Evolutionary conservation across 64 coral and sea anemone species (phyloP).

Genomic region (Exaiptasia diaphana): DNA sequence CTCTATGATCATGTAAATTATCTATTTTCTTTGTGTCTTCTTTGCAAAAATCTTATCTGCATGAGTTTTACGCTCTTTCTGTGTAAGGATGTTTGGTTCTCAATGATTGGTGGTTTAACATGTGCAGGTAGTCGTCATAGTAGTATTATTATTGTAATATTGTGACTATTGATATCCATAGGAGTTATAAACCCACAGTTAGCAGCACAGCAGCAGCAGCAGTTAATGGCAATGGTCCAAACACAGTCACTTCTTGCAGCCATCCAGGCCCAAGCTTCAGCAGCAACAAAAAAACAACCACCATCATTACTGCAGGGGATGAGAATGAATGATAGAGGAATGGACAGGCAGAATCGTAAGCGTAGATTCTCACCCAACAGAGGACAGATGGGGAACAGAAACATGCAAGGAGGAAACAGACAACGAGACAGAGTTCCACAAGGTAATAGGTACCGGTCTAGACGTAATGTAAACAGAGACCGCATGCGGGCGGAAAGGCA

Average conservation of each 20-base stretch:
- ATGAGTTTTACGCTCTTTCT: no score
- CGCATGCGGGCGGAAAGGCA: no score
- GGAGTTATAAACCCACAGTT: no score
- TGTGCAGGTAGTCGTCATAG: no score
- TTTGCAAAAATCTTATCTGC: no score
- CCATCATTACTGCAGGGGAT: constrained; percentile 28
- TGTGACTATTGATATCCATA: no score
- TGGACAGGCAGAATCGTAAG: constrained; percentile 44
- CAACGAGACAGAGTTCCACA: neutral
- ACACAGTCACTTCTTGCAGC: constrained; percentile 83
- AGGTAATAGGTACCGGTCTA: neutral
- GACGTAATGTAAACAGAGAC: neutral
- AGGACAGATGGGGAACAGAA: constrained; percentile 45
- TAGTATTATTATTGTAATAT: no score
- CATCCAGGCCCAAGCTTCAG: constrained; percentile 71
- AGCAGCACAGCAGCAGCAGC: constrained; percentile 84
- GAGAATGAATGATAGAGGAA: constrained; percentile 35
- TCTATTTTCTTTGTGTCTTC: no score
- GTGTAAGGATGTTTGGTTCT: no score
- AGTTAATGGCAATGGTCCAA: constrained; percentile 94
- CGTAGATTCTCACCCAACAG: constrained; percentile 13
- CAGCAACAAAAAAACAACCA: constrained; percentile 31
- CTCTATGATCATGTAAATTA: no score
- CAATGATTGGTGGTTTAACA: no score
- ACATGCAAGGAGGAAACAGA: neutral